These are phyloP conservation scores for Thaumetopoea pityocampa DNA, from an alignment of 1,140 invertebrate species.

Conservation along the genomic window DNA sequence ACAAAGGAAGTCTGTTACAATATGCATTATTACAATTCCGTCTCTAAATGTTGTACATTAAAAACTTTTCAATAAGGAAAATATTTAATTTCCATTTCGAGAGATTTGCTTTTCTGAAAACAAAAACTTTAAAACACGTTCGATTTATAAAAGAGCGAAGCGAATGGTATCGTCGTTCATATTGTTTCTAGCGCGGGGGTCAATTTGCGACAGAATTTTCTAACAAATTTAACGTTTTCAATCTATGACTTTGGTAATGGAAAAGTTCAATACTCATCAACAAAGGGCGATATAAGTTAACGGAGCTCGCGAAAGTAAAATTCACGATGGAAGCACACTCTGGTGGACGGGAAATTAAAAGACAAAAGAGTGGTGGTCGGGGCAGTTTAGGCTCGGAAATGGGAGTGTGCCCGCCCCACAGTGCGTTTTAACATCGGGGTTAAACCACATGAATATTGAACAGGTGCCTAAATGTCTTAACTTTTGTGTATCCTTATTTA, in stretches of 20 bases:
- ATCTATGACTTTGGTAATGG: constrained; percentile 65
- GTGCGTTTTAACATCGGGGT: constrained; percentile 27
- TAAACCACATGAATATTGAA: constrained; percentile 22
- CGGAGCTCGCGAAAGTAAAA: constrained; percentile 68
- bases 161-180: constrained; percentile 39
- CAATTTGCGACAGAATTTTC: constrained; percentile 52
- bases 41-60: constrained; percentile 29
- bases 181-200: constrained; percentile 26
- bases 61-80: constrained; percentile 61
- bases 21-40: constrained; percentile 56
- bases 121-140: constrained; percentile 44
- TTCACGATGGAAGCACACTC: constrained; percentile 59
- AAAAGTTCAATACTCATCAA: constrained; percentile 72
- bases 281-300: constrained; percentile 70
- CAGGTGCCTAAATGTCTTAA: neutral
- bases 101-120: constrained; percentile 33
- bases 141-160: constrained; percentile 48
- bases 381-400: constrained; percentile 68
- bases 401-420: constrained; percentile 47
- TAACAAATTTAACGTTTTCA: constrained; percentile 64
- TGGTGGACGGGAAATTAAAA: constrained; percentile 71
- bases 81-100: constrained; percentile 58
- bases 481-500: too few species aligned
- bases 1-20: constrained; percentile 42
- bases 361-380: constrained; percentile 67